Evolutionary conservation across 1,140 invertebrate genomes (phyloP), one percentile per base, ranked within the genome.

Genomic region (Drosophila triauraria): DNA sequence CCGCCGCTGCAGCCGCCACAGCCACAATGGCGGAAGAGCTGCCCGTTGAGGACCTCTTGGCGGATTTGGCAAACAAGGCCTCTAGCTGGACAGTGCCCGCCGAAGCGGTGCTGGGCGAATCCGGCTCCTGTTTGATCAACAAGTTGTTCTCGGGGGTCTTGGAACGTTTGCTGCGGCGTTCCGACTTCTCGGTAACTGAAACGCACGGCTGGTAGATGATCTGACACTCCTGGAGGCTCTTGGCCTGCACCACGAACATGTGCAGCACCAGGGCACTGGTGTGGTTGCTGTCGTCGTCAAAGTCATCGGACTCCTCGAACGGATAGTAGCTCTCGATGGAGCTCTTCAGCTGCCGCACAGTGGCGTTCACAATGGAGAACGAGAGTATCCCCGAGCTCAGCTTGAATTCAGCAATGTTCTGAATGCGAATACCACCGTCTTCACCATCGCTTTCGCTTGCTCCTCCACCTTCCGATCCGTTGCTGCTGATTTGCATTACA

Each of bases 241-340:
- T 98, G 4, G 97, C 97, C 92, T 98, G 97, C 48, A 98, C 96
- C 48, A 98, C 94, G 93, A 96, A 97, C 94, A 98, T 95, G 50
- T 95, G 95, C 23, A 98, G 94, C 4, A 96, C 93, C 32, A 96
- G 91, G 20, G 93, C 93, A 71, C 84, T 78, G 38, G 91, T 92
- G 23, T 67, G 70, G 44, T 82, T 83, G 20, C 72, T 82, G n/a
- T 93, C 91, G 65, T 93, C 92, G 65, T 94, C 91, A 69, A 93
- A 87, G 35, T 93, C 91, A 77, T 93, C 91, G 32, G 93, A 70
- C 58, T 93, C 93, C 30, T 93, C 93, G 46, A 86, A 84, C 13
- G 92, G 80, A 65, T 93, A 93, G 51, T 92, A 88, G 30, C 69
- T 91, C 44, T 94, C 94, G 50, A 92, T 94, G 25, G 91, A 82